These are phyloP conservation scores for Thunnus maccoyii DNA, from an alignment of 2,113 vertebrate genomes.

Conservation along the genomic window DNA sequence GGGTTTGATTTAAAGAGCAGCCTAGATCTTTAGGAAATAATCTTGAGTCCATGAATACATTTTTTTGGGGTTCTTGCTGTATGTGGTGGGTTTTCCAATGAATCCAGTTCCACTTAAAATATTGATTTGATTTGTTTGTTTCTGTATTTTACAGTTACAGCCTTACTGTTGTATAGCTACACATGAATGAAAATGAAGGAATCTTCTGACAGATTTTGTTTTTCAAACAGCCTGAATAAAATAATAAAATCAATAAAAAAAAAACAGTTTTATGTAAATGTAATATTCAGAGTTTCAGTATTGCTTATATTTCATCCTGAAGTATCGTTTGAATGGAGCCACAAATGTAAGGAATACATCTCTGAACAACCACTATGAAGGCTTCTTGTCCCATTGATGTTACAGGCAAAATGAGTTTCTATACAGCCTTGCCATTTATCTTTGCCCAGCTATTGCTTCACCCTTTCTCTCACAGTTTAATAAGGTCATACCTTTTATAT, in stretches of 20 bases:
- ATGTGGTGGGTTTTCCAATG: not conserved
- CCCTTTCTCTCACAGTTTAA: slow-evolving; percentile 73
- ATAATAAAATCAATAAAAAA: not conserved
- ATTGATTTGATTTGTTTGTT: slow-evolving; percentile 15
- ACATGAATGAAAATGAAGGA: not conserved
- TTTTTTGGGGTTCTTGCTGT: slow-evolving; percentile 9
- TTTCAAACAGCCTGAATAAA: slow-evolving; percentile 50
- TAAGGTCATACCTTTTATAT: slow-evolving; percentile 84
- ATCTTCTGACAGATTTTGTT: slow-evolving; percentile 14
- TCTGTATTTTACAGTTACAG: not conserved
- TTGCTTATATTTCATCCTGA: slow-evolving; percentile 7
- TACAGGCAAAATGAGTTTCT: slow-evolving; percentile 38
- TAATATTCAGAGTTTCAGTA: not conserved
- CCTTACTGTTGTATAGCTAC: not conserved
- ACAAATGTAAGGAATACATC: slow-evolving; percentile 21
- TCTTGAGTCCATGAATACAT: not conserved
- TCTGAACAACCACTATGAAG: slow-evolving; percentile 38
- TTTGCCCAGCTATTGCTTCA: slow-evolving; percentile 43
- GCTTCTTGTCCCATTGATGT: slow-evolving; percentile 37
- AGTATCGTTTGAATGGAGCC: slow-evolving; percentile 15
- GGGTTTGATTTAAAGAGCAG: slow-evolving; percentile 50
- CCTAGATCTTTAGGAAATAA: slow-evolving; percentile 19
- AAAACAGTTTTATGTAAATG: slow-evolving; percentile 4
- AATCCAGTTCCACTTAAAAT: slow-evolving; percentile 12
- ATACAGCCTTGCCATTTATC: slow-evolving; percentile 58